A percentile compares a stretch with the other conserved stretches of the same genome.
These are phyloP conservation scores for Agonopterix arenella DNA, from an alignment of 2,888 invertebrate genomes.

Conservation along the genomic window DNA sequence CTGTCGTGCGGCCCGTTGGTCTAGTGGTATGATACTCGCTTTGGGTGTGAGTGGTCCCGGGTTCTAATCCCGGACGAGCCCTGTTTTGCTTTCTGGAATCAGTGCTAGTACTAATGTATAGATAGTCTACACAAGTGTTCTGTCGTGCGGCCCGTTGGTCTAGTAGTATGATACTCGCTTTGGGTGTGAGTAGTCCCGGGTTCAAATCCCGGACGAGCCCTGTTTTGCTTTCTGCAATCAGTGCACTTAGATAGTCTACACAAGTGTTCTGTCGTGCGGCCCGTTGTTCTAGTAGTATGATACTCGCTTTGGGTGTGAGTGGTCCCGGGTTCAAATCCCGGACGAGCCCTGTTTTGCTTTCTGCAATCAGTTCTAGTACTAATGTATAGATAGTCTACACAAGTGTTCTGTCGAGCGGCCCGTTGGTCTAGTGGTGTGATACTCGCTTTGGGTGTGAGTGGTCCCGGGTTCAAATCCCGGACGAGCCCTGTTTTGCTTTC, in stretches of 20 bases:
- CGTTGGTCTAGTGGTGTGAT: constrained; percentile 65
- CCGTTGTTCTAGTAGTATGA: constrained; percentile 65
- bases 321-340: constrained; percentile 69
- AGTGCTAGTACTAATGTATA: neutral
- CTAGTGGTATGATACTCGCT: constrained; percentile 30
- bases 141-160: constrained; percentile 59
- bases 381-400: constrained; percentile 5
- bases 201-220: constrained; percentile 57
- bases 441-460: constrained; percentile 52
- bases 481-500: constrained; percentile 17
- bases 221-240: neutral
- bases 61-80: constrained; percentile 59
- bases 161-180: constrained; percentile 50
- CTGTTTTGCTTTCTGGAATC: constrained; percentile 17
- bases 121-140: too few relatives aligned
- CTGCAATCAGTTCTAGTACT: too few relatives aligned
- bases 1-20: too few relatives aligned
- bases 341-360: constrained; percentile 21
- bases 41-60: constrained; percentile 65
- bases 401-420: constrained; percentile 23
- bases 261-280: constrained; percentile 19
- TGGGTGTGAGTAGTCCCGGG: constrained; percentile 67
- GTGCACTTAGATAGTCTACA: too few relatives aligned
- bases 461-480: constrained; percentile 69
- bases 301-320: constrained; percentile 51